A percentile compares a stretch with the other conserved stretches of the same genome.
Evolutionary conservation across 2,888 invertebrate species (phyloP).

Genomic region (Troides helena): DNA sequence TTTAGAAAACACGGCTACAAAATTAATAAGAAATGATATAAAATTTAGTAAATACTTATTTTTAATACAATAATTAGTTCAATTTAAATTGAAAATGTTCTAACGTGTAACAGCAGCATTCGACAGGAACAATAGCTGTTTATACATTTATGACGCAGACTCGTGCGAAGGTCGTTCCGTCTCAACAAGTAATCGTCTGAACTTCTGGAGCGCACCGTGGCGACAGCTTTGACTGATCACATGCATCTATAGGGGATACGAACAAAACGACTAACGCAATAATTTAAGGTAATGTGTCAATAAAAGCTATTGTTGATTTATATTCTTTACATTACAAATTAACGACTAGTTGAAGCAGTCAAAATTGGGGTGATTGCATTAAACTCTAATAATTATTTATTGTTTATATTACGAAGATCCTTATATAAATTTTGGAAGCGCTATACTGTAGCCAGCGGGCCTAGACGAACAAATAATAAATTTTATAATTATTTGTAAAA

Average conservation of each 20-base stretch:
- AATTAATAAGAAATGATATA: too few species aligned
- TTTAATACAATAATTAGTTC: too few species aligned
- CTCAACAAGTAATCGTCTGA: slow-evolving; percentile 5
- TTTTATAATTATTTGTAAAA: too few species aligned
- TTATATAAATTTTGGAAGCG: slow-evolving; percentile 24
- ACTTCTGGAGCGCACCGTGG: not conserved
- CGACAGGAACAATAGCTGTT: too few species aligned
- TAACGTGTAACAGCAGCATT: too few species aligned
- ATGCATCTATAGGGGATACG: not conserved
- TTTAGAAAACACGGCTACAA: too few species aligned
- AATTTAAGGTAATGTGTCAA: not conserved
- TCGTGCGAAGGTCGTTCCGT: slow-evolving; percentile 16
- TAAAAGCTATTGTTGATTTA: not conserved
- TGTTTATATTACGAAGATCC: not conserved
- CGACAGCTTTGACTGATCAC: too few species aligned
- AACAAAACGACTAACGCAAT: not conserved
- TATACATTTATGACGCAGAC: too few species aligned
- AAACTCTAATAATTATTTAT: slow-evolving; percentile 2
- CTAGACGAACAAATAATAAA: too few species aligned
- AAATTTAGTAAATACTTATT: too few species aligned
- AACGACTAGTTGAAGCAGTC: slow-evolving; percentile 17
- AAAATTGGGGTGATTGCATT: slow-evolving; percentile 11
- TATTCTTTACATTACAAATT: slow-evolving; percentile 31
- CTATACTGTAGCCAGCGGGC: not conserved
- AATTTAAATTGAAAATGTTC: too few species aligned